phyloP scores from a whole-genome alignment of 2,113 vertebrate genomes.

The Cromileptes altivelis region DNA sequence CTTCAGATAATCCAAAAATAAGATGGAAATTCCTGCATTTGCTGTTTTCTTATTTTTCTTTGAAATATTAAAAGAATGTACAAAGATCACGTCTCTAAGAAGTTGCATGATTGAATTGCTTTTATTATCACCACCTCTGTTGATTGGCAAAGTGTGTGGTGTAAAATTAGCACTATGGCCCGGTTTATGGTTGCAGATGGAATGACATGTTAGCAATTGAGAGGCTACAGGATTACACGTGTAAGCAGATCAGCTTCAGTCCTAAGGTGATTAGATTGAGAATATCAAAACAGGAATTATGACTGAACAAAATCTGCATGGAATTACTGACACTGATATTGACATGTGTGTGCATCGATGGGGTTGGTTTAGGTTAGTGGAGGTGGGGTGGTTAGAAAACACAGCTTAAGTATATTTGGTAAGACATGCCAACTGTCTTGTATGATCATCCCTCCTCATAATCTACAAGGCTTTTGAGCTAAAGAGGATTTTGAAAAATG shows the following conservation, averaged over 20 bases:
- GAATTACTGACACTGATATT: constrained; percentile 38
- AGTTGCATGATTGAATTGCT: neutral
- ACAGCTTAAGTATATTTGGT: constrained; percentile 24
- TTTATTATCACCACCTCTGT: neutral
- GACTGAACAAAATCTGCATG: constrained; percentile 52
- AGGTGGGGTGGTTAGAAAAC: neutral
- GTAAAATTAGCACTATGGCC: constrained; percentile 63
- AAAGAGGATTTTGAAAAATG: constrained; percentile 67
- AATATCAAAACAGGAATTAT: constrained; percentile 72
- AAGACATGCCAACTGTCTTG: constrained; percentile 47
- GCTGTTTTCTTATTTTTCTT: neutral
- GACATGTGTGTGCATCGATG: neutral
- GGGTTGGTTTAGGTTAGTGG: constrained; percentile 8
- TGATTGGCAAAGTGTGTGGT: neutral
- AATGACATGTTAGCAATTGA: constrained; percentile 59
- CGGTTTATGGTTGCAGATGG: constrained; percentile 55
- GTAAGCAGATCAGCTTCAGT: constrained; percentile 77
- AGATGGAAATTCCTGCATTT: neutral
- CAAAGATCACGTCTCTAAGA: neutral
- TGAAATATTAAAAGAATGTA: neutral
- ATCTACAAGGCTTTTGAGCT: constrained; percentile 37
- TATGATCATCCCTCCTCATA: constrained; percentile 56
- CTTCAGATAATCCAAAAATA: neutral
- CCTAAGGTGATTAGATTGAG: constrained; percentile 81
- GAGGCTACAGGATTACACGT: constrained; percentile 76